Evolutionary conservation across 2,113 vertebrate species (phyloP), one percentile per base, ranked within the genome.

Genomic region (Rhinopomastus cyanomelas): DNA sequence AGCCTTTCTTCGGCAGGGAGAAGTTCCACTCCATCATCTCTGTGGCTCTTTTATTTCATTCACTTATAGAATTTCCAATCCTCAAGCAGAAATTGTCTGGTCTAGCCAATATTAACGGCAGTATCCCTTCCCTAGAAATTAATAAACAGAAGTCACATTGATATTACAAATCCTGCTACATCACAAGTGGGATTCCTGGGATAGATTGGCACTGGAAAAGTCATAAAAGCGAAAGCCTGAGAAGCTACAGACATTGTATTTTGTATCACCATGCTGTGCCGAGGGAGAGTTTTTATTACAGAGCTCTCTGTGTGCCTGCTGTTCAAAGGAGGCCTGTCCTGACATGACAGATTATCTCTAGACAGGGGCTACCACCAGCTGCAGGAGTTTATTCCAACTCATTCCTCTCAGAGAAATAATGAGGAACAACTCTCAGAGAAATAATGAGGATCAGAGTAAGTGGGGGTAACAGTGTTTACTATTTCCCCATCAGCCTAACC

Each of bases 81-180:
- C 34, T 83, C 26, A 46, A 11, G 61, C 2, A 65, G 49, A 77
- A 69, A 29, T 44, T 27, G 21, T 14, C 25, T 32, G 14, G 6
- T 71, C 6, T 42, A 64, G 30, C 29, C 3, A n/a, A 5, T 12
- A 64, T 25, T 37, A 82, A 44, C n/a, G 3, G 11, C 21, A 81
- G 18, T 29, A 75, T 16, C 9, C 7, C 12, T 56, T 56, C n/a
- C 37, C 42, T 22, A 56, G 46, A 59, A 71, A 83, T 42, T 11
- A 44, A 3, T 39, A 34, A 39, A 68, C 49, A 32, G 23, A 51
- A 32, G 21, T 0, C 0, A 1, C 18, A 51, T 52, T 26, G 23
- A 10, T 29, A 9, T 12, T 67, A 11, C 68, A 85, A 81, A 32
- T 32, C 7, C 8, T 34, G 10, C 16, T 62, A 20, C 37, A 69